Evolutionary conservation across 2,113 vertebrate species (phyloP).

Genomic region (Delphinapterus leucas): DNA sequence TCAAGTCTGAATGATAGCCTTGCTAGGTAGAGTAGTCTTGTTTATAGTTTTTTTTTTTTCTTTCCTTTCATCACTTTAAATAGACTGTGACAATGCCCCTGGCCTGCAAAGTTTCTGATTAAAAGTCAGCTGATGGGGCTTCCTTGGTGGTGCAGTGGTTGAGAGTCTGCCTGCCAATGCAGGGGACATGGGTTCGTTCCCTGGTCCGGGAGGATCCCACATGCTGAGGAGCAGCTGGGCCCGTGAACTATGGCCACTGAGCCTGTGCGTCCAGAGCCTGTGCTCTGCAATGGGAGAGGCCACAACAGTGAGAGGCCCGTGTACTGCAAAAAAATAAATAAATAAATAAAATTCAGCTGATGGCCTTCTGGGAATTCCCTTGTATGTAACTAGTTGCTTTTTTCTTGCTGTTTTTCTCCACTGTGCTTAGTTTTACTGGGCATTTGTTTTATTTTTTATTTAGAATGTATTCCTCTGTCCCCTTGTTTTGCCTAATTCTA

Average conservation of each 20-base stretch:
- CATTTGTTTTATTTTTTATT: not conserved
- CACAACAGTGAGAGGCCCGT: too few species aligned
- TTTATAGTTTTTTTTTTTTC: not conserved
- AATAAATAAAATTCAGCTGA: not conserved
- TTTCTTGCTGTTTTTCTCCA: not conserved
- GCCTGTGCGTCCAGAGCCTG: fast-evolving
- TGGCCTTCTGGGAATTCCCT: not conserved
- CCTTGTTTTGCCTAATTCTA: not conserved
- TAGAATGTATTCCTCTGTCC: not conserved
- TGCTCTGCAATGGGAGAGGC: too few species aligned
- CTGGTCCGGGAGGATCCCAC: too few species aligned
- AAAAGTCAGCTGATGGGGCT: not conserved
- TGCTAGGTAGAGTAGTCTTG: not conserved
- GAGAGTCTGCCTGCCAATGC: too few species aligned
- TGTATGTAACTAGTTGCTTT: not conserved
- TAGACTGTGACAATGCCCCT: not conserved
- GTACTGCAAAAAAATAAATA: too few species aligned
- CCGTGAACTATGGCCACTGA: too few species aligned
- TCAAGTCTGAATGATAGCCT: not conserved
- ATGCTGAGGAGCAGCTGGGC: too few species aligned
- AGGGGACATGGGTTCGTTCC: too few species aligned
- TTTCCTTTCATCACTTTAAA: not conserved
- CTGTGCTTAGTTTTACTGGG: not conserved
- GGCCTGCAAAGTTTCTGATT: not conserved
- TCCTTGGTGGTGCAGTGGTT: too few species aligned